Percentiles rank a stretch among this genome's conserved stretches.
These are phyloP conservation scores for Rotaria magnacalcarata DNA, from an alignment of 2,888 invertebrate genomes.

Conservation along the genomic window DNA sequence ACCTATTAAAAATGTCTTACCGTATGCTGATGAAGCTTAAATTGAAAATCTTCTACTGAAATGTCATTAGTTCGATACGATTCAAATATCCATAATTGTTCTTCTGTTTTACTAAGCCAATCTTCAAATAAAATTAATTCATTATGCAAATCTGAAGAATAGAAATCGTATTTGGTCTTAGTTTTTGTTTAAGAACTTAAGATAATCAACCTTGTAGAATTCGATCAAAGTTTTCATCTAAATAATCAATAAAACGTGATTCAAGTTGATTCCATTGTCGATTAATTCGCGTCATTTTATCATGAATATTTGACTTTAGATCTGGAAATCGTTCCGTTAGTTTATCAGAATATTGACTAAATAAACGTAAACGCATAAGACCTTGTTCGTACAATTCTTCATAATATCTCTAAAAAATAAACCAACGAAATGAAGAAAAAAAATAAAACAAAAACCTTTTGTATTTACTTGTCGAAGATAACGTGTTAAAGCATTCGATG, in stretches of 20 bases:
- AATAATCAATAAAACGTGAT: slow-evolving; percentile 65
- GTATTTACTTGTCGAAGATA: slow-evolving; percentile 56
- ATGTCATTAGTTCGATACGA: slow-evolving; percentile 68
- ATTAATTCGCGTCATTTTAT: slow-evolving; percentile 71
- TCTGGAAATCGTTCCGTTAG: slow-evolving; percentile 67
- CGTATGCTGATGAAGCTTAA: slow-evolving; percentile 76
- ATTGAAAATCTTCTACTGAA: slow-evolving; percentile 67
- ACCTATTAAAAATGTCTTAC: slow-evolving; percentile 63
- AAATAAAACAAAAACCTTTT: not conserved
- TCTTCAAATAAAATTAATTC: slow-evolving; percentile 73
- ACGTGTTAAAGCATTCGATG: slow-evolving; percentile 51
- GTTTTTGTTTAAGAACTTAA: too few relatives aligned
- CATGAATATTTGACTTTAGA: slow-evolving; percentile 68
- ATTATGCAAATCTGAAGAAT: slow-evolving; percentile 68
- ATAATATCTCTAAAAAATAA: slow-evolving; percentile 65
- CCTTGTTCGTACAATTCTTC: slow-evolving; percentile 69
- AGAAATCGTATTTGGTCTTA: not conserved
- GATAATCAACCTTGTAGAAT: not conserved
- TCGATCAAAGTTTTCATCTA: slow-evolving; percentile 43
- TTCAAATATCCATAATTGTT: slow-evolving; percentile 70
- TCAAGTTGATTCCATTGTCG: slow-evolving; percentile 75
- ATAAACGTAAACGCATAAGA: slow-evolving; percentile 69
- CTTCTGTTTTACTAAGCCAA: slow-evolving; percentile 82
- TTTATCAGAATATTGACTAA: slow-evolving; percentile 74
- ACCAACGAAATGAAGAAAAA: too few relatives aligned